These are phyloP conservation scores for Habrosyne pyritoides DNA, from an alignment of 2,888 invertebrate genomes.

Conservation along the genomic window DNA sequence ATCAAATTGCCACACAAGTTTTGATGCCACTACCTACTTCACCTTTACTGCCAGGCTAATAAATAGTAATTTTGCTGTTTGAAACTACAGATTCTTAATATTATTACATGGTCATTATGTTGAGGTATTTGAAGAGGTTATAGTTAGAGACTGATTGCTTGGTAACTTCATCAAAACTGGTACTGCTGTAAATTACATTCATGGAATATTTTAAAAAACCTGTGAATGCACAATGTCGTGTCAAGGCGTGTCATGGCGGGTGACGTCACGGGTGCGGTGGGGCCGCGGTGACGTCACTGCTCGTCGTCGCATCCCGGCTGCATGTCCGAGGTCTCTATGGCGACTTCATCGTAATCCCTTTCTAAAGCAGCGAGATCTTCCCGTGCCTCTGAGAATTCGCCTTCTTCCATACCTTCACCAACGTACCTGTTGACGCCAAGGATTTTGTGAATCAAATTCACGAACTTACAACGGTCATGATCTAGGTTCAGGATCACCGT, in stretches of 20 bases:
- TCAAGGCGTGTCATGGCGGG: slow-evolving; percentile 13
- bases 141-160: too few relatives aligned
- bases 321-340: slow-evolving; percentile 83
- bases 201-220: background rate
- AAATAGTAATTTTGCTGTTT: too few relatives aligned
- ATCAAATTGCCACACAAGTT: background rate
- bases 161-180: background rate
- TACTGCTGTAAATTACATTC: background rate
- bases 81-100: too few relatives aligned
- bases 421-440: slow-evolving; percentile 84
- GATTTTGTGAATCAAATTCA: background rate
- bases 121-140: too few relatives aligned
- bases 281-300: slow-evolving; percentile 48
- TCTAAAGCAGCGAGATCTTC: slow-evolving; percentile 90
- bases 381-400: slow-evolving; percentile 91
- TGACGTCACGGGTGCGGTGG: background rate
- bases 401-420: slow-evolving; percentile 93
- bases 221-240: slow-evolving; percentile 10
- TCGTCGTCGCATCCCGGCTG: slow-evolving; percentile 71
- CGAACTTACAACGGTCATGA: too few relatives aligned
- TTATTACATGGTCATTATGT: too few relatives aligned
- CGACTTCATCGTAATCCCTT: slow-evolving; percentile 90
- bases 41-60: too few relatives aligned
- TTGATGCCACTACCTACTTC: background rate
- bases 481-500: too few relatives aligned